These are phyloP conservation scores for Tuberolachnus salignus DNA, from an alignment of 2,888 invertebrate genomes.

Conservation along the genomic window DNA sequence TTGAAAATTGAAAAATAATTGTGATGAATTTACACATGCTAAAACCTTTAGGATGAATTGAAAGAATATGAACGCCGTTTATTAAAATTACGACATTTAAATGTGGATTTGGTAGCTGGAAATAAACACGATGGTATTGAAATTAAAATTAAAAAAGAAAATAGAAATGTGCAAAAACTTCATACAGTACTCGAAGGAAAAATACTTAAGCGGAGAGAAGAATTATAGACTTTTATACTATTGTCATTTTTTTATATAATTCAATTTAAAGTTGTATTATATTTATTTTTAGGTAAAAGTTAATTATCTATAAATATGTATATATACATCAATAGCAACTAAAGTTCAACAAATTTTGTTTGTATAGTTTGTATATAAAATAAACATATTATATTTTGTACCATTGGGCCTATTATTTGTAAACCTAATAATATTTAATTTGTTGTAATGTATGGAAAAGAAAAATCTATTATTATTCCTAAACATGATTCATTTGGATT, in stretches of 20 bases:
- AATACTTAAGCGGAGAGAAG: slow-evolving; percentile 77
- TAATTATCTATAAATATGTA: neutral
- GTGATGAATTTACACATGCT: neutral
- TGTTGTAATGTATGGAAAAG: neutral
- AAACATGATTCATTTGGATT: neutral
- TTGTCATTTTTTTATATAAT: neutral
- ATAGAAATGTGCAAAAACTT: slow-evolving; percentile 83
- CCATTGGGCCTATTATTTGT: no score
- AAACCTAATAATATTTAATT: neutral
- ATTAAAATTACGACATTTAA: slow-evolving; percentile 80
- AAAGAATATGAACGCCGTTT: slow-evolving; percentile 86
- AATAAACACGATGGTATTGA: slow-evolving; percentile 70
- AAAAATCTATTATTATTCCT: slow-evolving; percentile 17
- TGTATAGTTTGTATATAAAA: neutral
- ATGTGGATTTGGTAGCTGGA: slow-evolving; percentile 79
- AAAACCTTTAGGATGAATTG: slow-evolving; percentile 72
- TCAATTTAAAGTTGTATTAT: slow-evolving; percentile 2
- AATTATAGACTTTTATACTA: slow-evolving; percentile 61
- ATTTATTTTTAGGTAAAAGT: neutral
- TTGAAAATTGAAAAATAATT: no score
- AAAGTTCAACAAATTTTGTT: slow-evolving; percentile 15
- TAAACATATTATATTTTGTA: no score
- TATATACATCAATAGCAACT: slow-evolving; percentile 31
- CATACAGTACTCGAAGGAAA: slow-evolving; percentile 79
- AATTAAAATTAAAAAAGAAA: slow-evolving; percentile 81